Conservation (phyloP, 1,140 invertebrate species). For the Penaeus vannamei region DNA sequence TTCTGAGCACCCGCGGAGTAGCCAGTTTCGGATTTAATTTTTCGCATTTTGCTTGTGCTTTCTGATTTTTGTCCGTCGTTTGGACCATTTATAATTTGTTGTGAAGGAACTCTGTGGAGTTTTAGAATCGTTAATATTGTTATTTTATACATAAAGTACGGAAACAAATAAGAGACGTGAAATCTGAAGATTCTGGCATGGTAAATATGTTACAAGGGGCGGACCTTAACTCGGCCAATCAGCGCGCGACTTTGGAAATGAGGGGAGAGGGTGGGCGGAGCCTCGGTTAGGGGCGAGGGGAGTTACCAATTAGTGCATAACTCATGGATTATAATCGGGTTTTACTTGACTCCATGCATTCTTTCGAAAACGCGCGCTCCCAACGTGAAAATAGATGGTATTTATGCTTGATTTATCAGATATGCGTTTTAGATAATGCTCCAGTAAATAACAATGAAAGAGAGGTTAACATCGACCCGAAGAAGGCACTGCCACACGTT, state of each 20-base stretch:
- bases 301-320: constrained; percentile 28
- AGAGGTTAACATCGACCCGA: neutral
- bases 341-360: constrained; percentile 1
- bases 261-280: constrained; percentile 60
- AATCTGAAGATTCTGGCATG: constrained; percentile 16
- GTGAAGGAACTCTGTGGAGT: neutral
- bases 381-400: neutral
- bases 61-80: neutral
- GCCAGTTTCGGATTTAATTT: neutral
- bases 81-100: neutral
- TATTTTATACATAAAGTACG: neutral
- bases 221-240: constrained; percentile 38
- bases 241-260: constrained; percentile 36
- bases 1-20: constrained; percentile 11
- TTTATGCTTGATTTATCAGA: constrained; percentile 9
- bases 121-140: neutral
- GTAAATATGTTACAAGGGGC: constrained; percentile 59
- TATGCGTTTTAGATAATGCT: neutral
- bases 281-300: constrained; percentile 36
- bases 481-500: neutral
- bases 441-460: neutral
- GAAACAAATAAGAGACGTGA: neutral
- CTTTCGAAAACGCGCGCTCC: neutral
- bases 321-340: constrained; percentile 17
- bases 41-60: neutral